Evolutionary conservation across 1,140 invertebrate species (phyloP), one percentile per base, ranked within the genome.

Genomic region (Neodiprion fabricii): DNA sequence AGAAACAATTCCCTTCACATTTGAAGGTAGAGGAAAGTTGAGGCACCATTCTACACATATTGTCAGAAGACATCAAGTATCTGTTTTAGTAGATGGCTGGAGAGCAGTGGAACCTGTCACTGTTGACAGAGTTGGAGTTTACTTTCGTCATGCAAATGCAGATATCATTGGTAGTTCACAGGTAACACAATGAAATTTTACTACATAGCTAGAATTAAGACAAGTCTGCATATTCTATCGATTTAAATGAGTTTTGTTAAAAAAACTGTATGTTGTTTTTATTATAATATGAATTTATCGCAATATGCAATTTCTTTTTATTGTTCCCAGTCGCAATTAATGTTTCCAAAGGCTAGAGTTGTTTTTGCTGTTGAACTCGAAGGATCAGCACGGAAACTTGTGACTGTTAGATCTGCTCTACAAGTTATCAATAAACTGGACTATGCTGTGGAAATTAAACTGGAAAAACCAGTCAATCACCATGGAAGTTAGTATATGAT

Each of bases 101-200:
- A 91, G 92, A 71, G 89, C 95, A 53, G 92, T 96, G 72, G 91
- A 92, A 77, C 96, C 98, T 14, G 94, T 99, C 1, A 96, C 96
- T 3, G 94, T 99, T 1, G 98, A 99, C 88, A 95, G 95, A 88
- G 97, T 99, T 14, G 98, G 98, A 1, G 92, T 96, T 17, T 99
- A 96, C 86, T 99, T 99, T 85, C 88, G 98, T 72, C 91, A 96
- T 78, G 92, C 95, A 1, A 90, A 91, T 21, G 89, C 90, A 9
- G 90, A 92, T 65, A 71, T 83, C 48, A 78, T 75, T 70, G 77
- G 73, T 48, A 28, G 61, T 65, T 78, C 83, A 67, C 82, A 87
- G 68, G 86, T 86, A 72, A 75, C 11, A 71, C 53, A 72, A 17
- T 17, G 50, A 48, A 74, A 50, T 74, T 61, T 49, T 75, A 28